Evolutionary conservation across 2,113 vertebrate genomes (phyloP).

Genomic region (Aegithalos caudatus): DNA sequence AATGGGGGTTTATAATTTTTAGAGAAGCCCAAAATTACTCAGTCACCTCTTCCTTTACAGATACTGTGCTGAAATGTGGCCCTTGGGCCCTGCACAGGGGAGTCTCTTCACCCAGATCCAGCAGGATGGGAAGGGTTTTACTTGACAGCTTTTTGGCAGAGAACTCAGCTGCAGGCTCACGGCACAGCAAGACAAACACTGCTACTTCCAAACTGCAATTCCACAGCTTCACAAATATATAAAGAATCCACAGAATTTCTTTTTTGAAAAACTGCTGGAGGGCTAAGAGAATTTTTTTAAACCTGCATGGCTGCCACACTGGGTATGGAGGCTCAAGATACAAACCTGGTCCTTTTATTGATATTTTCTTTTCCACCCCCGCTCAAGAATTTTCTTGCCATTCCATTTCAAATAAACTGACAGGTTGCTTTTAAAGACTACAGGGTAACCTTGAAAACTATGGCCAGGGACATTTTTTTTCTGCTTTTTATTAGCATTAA

Average conservation of each 20-base stretch:
- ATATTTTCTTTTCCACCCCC: not conserved
- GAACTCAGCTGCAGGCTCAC: not conserved
- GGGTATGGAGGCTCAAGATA: not conserved
- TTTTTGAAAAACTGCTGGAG: not conserved
- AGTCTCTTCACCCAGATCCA: not conserved
- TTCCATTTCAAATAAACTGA: not conserved
- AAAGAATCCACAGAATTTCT: constrained; percentile 34
- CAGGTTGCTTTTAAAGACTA: not conserved
- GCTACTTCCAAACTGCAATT: not conserved
- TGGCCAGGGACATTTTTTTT: not conserved
- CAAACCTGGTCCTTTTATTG: not conserved
- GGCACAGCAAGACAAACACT: constrained; percentile 11
- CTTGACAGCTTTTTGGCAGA: not conserved
- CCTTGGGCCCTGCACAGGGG: not conserved
- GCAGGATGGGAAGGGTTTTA: not conserved
- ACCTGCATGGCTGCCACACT: not conserved
- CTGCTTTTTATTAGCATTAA: not conserved
- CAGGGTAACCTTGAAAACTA: not conserved
- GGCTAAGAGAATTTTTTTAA: not conserved
- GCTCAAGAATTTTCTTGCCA: not conserved
- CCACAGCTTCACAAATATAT: constrained; percentile 3
- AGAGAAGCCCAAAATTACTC: constrained; percentile 4
- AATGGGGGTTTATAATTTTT: not conserved
- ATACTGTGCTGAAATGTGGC: not conserved
- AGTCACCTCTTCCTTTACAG: not conserved